Percentiles rank a stretch among this genome's conserved stretches.
Conservation (phyloP, 2,113 vertebrate genomes). For the Stomatorhinus ivindoensis region DNA sequence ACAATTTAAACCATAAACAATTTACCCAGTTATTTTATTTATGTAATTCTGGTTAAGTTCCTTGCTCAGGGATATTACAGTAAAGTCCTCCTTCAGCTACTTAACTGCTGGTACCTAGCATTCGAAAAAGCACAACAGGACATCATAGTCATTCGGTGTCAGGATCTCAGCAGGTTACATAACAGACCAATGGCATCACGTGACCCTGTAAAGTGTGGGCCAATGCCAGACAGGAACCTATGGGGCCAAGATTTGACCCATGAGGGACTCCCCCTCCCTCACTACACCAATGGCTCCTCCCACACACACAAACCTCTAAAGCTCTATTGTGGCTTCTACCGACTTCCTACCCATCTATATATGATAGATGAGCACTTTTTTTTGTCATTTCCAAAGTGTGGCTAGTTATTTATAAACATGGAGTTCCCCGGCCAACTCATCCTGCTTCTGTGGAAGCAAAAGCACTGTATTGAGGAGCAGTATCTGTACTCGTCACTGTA, state of each 20-base stretch:
- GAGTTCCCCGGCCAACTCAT: not conserved
- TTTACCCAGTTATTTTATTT: not conserved
- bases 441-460: not conserved
- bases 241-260: not conserved
- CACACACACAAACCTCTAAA: not conserved
- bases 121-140: not conserved
- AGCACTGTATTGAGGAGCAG: not conserved
- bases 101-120: not conserved
- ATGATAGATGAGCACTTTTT: not conserved
- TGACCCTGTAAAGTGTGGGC: not conserved
- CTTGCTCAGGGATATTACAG: not conserved
- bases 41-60: not conserved
- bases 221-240: not conserved
- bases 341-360: not conserved
- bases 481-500: not conserved
- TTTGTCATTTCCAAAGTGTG: not conserved
- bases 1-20: not conserved
- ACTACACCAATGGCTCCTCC: not conserved
- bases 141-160: not conserved
- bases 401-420: constrained; percentile 8
- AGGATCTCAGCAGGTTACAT: not conserved
- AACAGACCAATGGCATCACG: not conserved
- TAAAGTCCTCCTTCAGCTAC: not conserved
- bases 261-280: not conserved
- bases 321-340: not conserved